Base-by-base conservation (phyloP, 2,888 invertebrate species). In the Cryptocheilus praepositus region DNA sequence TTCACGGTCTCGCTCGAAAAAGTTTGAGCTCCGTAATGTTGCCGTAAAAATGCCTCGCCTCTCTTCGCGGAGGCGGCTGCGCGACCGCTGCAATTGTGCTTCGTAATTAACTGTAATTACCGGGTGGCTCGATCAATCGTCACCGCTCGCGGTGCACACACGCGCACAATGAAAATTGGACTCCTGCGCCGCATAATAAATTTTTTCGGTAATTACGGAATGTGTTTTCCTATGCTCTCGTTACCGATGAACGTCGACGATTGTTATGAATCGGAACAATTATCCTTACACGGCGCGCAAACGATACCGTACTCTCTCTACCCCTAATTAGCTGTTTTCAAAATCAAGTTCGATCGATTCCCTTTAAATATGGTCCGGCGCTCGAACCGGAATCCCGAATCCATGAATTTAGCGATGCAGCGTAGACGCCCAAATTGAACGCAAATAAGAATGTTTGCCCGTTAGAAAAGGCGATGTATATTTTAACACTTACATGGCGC, bases 91-190 rank as follows among this genome's bases (percentile, higher is more conserved):
- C 63, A 66, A 62, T 66, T 61, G 62, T 64, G 56, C 62, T 64
- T 67, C 68, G 66, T 74, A 74, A 77, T 77, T 77, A 77, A 77
- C 52, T 53, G 66, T 71, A 77, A 77, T 77, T 74, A 72, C 68
- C 64, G 61, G 61, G n/a, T 53, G 53, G 74, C 70, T 61, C 70
- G 77, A 70, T 77, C 74, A 72, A 69, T 68, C 76, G 74, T 68
- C 71, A 66, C 64, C 58, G 61, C 22, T 43, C 43, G 8, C 45
- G 51, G 45, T 18, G 52, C 18, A 43, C 16, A 15, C 57, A 45
- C 25, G 56, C 28, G n/a, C 19, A 57, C 61, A 44, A 16, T 16
- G 65, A 64, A 73, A 76, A 77, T 76, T 77, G 67, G 73, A 52
- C 57, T 77, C 73, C 76, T 69, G 36, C 36, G 8, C 36, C 69